A percentile compares a stretch with the other conserved stretches of the same genome.
Evolutionary conservation across 2,113 vertebrate genomes (phyloP).

Genomic region (Otis tarda): DNA sequence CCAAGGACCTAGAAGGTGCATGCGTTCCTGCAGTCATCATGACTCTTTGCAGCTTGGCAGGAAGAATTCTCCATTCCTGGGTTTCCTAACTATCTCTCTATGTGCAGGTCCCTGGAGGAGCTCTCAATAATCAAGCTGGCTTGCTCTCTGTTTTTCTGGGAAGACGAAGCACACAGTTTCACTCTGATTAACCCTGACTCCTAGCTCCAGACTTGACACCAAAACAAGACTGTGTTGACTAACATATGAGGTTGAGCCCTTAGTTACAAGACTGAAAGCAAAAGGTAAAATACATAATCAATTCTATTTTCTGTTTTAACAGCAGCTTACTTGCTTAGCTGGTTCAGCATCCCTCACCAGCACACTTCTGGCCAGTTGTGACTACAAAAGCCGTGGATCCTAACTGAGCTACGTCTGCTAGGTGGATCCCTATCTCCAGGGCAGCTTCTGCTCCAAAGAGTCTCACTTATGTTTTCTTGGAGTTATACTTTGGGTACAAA

Average conservation of each 20-base stretch:
- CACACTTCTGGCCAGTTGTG: accelerated
- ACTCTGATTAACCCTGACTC: background rate
- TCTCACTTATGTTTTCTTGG: background rate
- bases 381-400: background rate
- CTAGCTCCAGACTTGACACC: background rate
- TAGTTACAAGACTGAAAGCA: background rate
- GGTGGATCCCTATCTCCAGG: background rate
- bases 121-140: background rate
- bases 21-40: accelerated
- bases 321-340: background rate
- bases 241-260: background rate
- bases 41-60: background rate
- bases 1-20: background rate
- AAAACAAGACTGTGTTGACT: background rate
- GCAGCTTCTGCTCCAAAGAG: background rate
- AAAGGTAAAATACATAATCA: background rate
- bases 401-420: background rate
- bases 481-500: background rate
- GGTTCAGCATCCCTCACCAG: background rate
- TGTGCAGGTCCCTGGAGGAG: background rate
- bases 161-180: background rate
- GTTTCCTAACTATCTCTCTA: background rate
- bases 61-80: background rate
- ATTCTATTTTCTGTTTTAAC: background rate
- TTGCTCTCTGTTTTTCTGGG: background rate